phyloP scores from a whole-genome alignment of 2,888 invertebrate genomes.

The Epiblema foenella region DNA sequence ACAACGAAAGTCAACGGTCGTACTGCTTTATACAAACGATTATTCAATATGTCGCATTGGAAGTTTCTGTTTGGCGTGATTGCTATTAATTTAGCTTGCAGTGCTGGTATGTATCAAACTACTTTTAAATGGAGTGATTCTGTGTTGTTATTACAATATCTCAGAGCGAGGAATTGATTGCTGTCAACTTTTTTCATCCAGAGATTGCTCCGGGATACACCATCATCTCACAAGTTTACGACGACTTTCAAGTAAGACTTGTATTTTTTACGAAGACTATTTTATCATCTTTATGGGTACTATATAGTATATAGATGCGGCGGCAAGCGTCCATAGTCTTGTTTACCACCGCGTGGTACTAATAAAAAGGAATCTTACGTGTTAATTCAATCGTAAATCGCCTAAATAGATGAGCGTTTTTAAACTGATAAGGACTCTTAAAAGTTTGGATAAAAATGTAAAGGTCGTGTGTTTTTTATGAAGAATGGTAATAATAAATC shows the following conservation, averaged over 20 bases:
- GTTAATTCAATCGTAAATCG: too few species aligned
- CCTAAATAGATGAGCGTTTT: too few species aligned
- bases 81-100: conserved; percentile 1
- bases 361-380: too few species aligned
- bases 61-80: neutral
- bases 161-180: neutral
- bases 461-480: neutral
- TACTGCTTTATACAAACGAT: too few species aligned
- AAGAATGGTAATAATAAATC: neutral
- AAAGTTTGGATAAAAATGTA: too few species aligned
- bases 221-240: neutral
- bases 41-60: neutral
- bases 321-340: too few species aligned
- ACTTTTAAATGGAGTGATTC: neutral
- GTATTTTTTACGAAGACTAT: neutral
- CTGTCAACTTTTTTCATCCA: neutral
- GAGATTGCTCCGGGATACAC: neutral
- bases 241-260: neutral
- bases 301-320: neutral
- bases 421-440: too few species aligned
- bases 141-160: neutral
- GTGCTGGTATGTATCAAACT: neutral
- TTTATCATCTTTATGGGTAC: too few species aligned
- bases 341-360: too few species aligned
- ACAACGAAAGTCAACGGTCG: neutral